phyloP scores from a whole-genome alignment of 2,888 invertebrate genomes.

The Trissolcus japonicus region DNA sequence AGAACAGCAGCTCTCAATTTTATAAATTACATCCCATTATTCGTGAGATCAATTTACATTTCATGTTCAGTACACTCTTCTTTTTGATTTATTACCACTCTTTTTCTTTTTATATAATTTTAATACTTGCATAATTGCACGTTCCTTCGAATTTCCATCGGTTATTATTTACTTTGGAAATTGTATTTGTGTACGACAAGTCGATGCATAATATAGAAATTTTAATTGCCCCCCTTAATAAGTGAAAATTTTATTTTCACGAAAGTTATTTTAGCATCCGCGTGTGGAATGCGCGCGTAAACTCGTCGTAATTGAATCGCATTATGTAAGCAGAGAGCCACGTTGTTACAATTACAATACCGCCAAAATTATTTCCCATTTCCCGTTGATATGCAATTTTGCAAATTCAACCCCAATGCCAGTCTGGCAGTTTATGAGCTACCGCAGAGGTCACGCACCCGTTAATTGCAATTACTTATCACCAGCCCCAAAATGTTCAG shows the following conservation, averaged over 20 bases:
- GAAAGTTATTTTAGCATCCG: slow-evolving; percentile 35
- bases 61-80: neutral
- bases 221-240: slow-evolving; percentile 47
- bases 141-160: slow-evolving; percentile 7
- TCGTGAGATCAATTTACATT: neutral
- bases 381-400: no score
- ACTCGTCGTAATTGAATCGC: neutral
- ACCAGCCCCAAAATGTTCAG: slow-evolving; percentile 23
- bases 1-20: slow-evolving; percentile 7
- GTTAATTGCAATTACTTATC: slow-evolving; percentile 47
- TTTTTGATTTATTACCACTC: slow-evolving; percentile 5
- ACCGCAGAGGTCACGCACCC: slow-evolving; percentile 31
- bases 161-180: no score
- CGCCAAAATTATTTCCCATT: neutral
- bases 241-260: slow-evolving; percentile 55
- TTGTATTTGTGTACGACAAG: slow-evolving; percentile 38
- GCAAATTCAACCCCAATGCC: no score
- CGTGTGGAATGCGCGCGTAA: slow-evolving; percentile 8
- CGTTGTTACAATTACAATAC: slow-evolving; percentile 4
- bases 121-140: slow-evolving; percentile 18
- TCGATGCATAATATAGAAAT: slow-evolving; percentile 46
- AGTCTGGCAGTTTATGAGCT: slow-evolving; percentile 52
- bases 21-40: slow-evolving; percentile 13
- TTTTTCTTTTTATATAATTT: slow-evolving; percentile 7
- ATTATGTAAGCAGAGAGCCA: slow-evolving; percentile 32